These are phyloP conservation scores for Zoanthus sansibaricus DNA, from an alignment of 92 coral and sea anemone genomes.

Conservation along the genomic window DNA sequence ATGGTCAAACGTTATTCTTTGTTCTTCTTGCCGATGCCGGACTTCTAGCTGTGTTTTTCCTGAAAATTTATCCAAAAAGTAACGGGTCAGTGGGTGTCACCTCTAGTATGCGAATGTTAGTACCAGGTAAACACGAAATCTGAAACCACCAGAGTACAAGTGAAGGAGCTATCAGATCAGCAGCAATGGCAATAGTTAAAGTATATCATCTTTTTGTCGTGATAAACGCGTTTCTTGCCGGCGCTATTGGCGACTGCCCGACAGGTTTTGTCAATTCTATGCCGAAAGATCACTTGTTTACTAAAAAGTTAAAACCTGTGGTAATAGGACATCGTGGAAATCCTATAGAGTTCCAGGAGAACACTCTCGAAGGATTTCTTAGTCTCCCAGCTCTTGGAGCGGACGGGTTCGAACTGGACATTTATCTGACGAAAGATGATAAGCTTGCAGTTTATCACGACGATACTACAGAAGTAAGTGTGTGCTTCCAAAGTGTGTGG, in stretches of 20 bases:
- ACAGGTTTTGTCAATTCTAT: constrained; percentile 44
- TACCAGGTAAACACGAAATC: neutral
- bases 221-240: neutral
- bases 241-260: constrained; percentile 22
- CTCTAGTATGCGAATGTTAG: no score
- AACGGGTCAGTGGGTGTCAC: no score
- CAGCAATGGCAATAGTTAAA: neutral
- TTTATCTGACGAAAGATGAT: constrained; percentile 87
- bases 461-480: constrained; percentile 80
- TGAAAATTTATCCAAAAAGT: no score
- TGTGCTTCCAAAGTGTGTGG: no score
- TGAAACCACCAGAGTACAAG: neutral
- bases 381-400: constrained; percentile 83
- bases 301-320: constrained; percentile 73
- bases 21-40: no score
- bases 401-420: constrained; percentile 92
- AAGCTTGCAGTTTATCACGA: constrained; percentile 85
- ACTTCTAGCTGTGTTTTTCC: no score
- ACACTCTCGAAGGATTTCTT: constrained; percentile 87
- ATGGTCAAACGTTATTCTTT: no score
- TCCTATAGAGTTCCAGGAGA: constrained; percentile 88
- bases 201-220: neutral
- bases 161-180: neutral
- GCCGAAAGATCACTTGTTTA: constrained; percentile 76
- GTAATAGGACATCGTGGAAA: constrained; percentile 97